Conservation (phyloP, 1,140 invertebrate species). For the Bombus pascuorum region DNA sequence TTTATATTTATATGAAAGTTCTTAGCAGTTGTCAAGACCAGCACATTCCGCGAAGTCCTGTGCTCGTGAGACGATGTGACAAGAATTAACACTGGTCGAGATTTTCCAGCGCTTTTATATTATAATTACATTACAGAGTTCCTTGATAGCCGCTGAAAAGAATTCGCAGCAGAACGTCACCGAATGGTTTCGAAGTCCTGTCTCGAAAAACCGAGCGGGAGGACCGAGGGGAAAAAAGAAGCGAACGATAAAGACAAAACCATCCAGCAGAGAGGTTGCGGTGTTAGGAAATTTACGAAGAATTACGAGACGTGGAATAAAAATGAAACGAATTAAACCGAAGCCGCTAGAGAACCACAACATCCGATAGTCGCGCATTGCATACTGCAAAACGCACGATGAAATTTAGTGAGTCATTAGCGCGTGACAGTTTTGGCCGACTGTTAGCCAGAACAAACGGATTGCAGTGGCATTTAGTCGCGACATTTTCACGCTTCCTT, state of each 20-base stretch:
- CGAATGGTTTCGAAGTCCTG: slow-evolving; percentile 19
- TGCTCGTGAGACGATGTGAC: neutral
- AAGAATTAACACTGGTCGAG: neutral
- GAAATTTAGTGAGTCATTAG: slow-evolving; percentile 28
- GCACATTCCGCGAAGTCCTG: neutral
- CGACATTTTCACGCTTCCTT: neutral
- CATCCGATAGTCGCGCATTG: no score
- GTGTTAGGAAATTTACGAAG: slow-evolving; percentile 37
- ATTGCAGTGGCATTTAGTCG: neutral
- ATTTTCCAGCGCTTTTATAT: slow-evolving; percentile 31
- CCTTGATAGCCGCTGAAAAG: neutral
- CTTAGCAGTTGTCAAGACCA: neutral
- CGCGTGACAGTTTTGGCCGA: slow-evolving; percentile 2
- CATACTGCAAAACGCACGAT: neutral
- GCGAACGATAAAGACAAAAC: slow-evolving; percentile 42
- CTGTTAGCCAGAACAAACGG: neutral
- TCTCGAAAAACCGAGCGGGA: neutral
- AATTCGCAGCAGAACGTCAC: slow-evolving; percentile 1
- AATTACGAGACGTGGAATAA: slow-evolving; percentile 57
- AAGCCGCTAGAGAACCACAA: neutral
- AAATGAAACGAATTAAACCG: slow-evolving; percentile 34
- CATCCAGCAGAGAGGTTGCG: slow-evolving; percentile 6
- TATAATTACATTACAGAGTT: slow-evolving; percentile 42
- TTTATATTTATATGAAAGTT: slow-evolving; percentile 1
- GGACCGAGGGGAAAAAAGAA: neutral